These are phyloP conservation scores for Sesamia nonagrioides DNA, from an alignment of 1,140 invertebrate species.

Conservation along the genomic window DNA sequence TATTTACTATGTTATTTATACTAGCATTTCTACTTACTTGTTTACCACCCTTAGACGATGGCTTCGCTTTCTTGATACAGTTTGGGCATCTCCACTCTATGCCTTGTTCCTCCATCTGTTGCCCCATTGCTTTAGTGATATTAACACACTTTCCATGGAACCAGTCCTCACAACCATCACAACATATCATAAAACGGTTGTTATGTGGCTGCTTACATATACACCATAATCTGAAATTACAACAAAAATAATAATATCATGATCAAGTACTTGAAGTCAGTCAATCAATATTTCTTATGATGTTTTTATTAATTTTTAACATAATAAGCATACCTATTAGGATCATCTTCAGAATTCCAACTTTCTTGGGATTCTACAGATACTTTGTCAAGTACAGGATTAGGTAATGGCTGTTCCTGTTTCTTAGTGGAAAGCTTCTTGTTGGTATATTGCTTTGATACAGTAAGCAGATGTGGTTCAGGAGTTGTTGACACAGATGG, in stretches of 20 bases:
- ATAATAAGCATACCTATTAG: slow-evolving; percentile 89
- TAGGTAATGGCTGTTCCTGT: slow-evolving; percentile 62
- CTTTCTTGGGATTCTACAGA: slow-evolving; percentile 90
- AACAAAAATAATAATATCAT: background rate
- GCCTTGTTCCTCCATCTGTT: slow-evolving; percentile 96
- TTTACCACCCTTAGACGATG: slow-evolving; percentile 53
- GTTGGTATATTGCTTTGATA: slow-evolving; percentile 78
- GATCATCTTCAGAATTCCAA: slow-evolving; percentile 96
- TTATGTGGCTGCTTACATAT: slow-evolving; percentile 98
- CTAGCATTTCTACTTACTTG: slow-evolving; percentile 63
- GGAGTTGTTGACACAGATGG: slow-evolving; percentile 53
- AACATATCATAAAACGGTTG: slow-evolving; percentile 99
- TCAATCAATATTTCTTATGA: too few species aligned
- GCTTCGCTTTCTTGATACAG: slow-evolving; percentile 91
- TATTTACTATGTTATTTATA: too few species aligned
- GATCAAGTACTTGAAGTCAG: too few species aligned
- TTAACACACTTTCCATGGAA: slow-evolving; percentile 98
- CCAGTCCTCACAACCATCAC: slow-evolving; percentile 98
- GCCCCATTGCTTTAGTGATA: slow-evolving; percentile 95
- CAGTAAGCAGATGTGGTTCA: slow-evolving; percentile 64
- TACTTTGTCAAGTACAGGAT: slow-evolving; percentile 78
- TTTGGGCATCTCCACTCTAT: slow-evolving; percentile 97
- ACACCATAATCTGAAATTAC: slow-evolving; percentile 93
- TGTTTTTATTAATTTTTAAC: too few species aligned
- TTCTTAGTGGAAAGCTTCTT: slow-evolving; percentile 75